Conservation (phyloP, 1,140 invertebrate species). For the Colletes gigas region DNA sequence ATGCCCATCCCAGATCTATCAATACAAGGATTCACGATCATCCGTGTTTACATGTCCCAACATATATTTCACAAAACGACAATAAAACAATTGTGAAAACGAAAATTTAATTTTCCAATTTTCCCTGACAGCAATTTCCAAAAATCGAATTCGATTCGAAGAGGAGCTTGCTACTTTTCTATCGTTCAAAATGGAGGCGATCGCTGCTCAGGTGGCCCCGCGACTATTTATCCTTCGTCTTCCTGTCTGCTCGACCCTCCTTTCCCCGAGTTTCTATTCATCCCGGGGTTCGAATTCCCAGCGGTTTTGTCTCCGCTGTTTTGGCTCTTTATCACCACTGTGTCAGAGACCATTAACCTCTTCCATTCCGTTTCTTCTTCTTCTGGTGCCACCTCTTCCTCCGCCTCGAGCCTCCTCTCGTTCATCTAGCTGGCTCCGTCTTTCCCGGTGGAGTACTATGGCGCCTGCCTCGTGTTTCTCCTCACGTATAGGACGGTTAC, state of each 20-base stretch:
- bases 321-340: constrained; percentile 61
- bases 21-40: too few relatives aligned
- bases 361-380: constrained; percentile 55
- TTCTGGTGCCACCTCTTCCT: constrained; percentile 30
- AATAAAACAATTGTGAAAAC: too few relatives aligned
- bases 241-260: neutral
- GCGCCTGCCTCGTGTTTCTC: constrained; percentile 50
- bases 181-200: neutral
- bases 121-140: too few relatives aligned
- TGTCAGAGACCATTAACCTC: constrained; percentile 63
- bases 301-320: constrained; percentile 58
- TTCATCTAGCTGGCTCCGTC: constrained; percentile 47
- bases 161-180: too few relatives aligned
- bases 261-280: constrained; percentile 1
- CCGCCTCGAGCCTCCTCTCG: constrained; percentile 20
- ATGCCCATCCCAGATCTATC: too few relatives aligned
- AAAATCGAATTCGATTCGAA: too few relatives aligned
- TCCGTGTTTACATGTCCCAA: too few relatives aligned
- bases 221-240: neutral
- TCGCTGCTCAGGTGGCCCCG: neutral
- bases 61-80: too few relatives aligned
- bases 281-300: constrained; percentile 51
- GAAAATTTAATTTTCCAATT: too few relatives aligned
- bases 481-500: constrained; percentile 54
- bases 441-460: constrained; percentile 43